Conservation (phyloP, 2,113 vertebrate genomes). For the Callocephalon fimbriatum region DNA sequence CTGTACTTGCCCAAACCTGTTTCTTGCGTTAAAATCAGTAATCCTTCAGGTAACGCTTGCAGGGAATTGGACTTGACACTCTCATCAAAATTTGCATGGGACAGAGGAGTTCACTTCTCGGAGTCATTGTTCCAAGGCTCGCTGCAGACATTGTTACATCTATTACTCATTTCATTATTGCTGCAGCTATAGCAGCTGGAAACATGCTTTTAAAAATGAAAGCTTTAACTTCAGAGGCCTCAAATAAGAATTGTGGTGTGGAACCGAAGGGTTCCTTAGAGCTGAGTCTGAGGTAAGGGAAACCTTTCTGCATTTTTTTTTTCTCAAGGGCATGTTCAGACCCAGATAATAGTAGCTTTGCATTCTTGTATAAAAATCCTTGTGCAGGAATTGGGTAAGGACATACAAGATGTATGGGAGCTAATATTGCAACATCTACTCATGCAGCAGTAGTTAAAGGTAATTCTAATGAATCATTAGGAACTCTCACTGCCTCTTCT, state of each 20-base stretch:
- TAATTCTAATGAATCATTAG: neutral
- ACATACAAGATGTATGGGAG: neutral
- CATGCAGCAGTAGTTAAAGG: neutral
- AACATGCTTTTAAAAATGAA: neutral
- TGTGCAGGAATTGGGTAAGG: neutral
- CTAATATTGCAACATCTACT: neutral
- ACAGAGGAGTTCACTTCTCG: neutral
- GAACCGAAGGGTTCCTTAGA: neutral
- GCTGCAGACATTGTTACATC: rapidly evolving
- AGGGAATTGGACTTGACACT: neutral
- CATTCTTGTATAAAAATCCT: neutral
- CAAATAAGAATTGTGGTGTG: neutral
- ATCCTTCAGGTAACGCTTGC: neutral
- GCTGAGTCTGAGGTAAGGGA: neutral
- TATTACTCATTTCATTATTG: neutral
- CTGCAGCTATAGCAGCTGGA: neutral
- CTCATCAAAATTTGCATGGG: neutral
- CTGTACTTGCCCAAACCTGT: neutral
- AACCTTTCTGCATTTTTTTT: neutral
- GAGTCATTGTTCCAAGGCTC: neutral
- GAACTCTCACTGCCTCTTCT: neutral
- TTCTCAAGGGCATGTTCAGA: neutral
- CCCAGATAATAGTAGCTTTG: neutral
- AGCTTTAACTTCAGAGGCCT: neutral
- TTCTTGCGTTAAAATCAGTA: neutral